phyloP scores from a whole-genome alignment of 2,888 invertebrate genomes.

The Agrochola lychnidis region DNA sequence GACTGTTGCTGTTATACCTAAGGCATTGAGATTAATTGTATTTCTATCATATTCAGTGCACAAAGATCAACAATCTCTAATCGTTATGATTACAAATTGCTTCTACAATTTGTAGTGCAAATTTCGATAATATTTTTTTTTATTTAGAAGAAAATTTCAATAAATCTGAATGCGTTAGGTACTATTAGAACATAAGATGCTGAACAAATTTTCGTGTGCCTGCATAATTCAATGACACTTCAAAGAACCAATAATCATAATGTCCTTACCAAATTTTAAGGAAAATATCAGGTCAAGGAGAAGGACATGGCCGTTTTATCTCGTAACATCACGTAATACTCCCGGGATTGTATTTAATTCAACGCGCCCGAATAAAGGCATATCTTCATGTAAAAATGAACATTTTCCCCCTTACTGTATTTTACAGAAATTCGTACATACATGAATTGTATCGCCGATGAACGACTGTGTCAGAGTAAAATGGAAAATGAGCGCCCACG shows the following conservation, averaged over 20 bases:
- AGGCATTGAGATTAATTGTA: conserved; percentile 29
- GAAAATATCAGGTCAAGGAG: conserved; percentile 26
- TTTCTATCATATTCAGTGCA: conserved; percentile 12
- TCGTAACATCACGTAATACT: conserved; percentile 33
- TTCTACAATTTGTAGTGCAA: neutral
- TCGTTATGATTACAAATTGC: conserved; percentile 2
- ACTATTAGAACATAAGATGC: neutral
- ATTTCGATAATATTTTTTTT: neutral
- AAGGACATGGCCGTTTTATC: conserved; percentile 23
- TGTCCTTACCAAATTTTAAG: conserved; percentile 16
- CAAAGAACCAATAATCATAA: conserved; percentile 16
- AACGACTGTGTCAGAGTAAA: conserved; percentile 32
- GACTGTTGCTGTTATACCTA: conserved; percentile 10
- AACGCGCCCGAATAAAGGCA: conserved; percentile 8
- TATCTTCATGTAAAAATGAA: conserved; percentile 20
- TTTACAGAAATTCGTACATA: conserved; percentile 28
- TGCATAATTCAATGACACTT: conserved; percentile 7
- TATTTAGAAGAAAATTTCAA: neutral
- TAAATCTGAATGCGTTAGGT: neutral
- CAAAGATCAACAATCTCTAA: neutral
- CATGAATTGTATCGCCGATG: conserved; percentile 35
- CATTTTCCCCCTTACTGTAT: conserved; percentile 12
- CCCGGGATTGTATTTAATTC: conserved; percentile 28
- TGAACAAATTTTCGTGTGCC: neutral
- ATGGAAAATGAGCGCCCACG: conserved; percentile 40